Evolutionary conservation across 2,113 vertebrate species (phyloP).

Genomic region (Heptranchias perlo): DNA sequence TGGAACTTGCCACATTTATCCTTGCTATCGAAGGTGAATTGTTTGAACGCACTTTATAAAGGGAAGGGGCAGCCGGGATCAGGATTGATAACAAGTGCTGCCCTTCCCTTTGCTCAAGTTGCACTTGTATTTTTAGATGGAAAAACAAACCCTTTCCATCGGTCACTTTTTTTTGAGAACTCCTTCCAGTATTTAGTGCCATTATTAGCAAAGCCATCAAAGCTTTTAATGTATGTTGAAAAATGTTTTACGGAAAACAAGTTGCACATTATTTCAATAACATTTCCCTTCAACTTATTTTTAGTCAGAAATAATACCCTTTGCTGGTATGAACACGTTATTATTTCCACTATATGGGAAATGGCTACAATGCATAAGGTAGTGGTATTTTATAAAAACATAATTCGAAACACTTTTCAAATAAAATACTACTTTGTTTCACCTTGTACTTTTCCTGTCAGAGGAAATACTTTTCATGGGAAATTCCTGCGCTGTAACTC

Average conservation of each 20-base stretch:
- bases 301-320: neutral
- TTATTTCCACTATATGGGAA: neutral
- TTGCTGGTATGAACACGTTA: neutral
- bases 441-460: slow-evolving; percentile 24
- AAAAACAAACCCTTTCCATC: neutral
- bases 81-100: neutral
- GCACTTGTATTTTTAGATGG: neutral
- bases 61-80: neutral
- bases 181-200: neutral
- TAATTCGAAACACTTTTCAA: neutral
- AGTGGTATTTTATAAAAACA: slow-evolving; percentile 23
- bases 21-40: slow-evolving; percentile 5
- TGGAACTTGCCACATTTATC: neutral
- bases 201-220: slow-evolving; percentile 9
- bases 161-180: neutral
- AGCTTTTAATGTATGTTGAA: neutral
- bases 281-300: slow-evolving; percentile 28
- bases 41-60: neutral
- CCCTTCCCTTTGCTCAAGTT: neutral
- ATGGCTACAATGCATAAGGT: neutral
- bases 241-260: neutral
- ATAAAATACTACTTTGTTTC: slow-evolving; percentile 3
- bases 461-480: slow-evolving; percentile 16
- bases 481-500: neutral
- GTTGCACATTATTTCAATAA: neutral